These are phyloP conservation scores for Spea hammondii DNA, from an alignment of 2,797 vertebrate genomes.

Conservation along the genomic window DNA sequence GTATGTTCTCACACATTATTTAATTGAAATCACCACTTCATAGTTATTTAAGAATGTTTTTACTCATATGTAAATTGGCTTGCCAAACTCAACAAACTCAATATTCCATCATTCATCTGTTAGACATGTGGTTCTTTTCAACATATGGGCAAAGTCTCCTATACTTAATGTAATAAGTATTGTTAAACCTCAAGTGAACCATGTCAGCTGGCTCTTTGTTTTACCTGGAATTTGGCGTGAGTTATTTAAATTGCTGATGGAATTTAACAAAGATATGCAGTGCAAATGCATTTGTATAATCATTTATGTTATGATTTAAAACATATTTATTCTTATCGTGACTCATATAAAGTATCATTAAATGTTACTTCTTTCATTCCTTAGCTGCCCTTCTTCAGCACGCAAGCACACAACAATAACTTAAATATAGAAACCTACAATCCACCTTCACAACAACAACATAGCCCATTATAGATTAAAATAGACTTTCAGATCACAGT, in stretches of 20 bases:
- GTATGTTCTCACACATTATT: not conserved
- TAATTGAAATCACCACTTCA: slow-evolving; percentile 41
- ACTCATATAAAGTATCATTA: too few species aligned
- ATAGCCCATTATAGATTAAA: too few species aligned
- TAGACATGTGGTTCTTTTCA: slow-evolving; percentile 59
- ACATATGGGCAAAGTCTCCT: slow-evolving; percentile 60
- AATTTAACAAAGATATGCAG: not conserved
- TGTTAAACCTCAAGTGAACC: slow-evolving; percentile 58
- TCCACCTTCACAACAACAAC: too few species aligned
- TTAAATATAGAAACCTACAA: too few species aligned
- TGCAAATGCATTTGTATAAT: not conserved
- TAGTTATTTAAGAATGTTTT: slow-evolving; percentile 57
- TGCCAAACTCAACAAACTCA: slow-evolving; percentile 60
- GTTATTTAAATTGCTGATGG: not conserved
- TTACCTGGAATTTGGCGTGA: slow-evolving; percentile 47
- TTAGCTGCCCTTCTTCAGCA: too few species aligned
- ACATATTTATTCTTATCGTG: too few species aligned
- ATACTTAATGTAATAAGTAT: slow-evolving; percentile 58
- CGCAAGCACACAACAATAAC: too few species aligned
- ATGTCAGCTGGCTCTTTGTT: slow-evolving; percentile 53
- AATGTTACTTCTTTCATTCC: too few species aligned
- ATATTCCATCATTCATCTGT: slow-evolving; percentile 59
- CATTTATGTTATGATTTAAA: not conserved
- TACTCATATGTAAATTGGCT: slow-evolving; percentile 53
- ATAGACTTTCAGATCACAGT: too few species aligned